Conservation (phyloP, 2,888 invertebrate species). For the Cryptus armator region DNA sequence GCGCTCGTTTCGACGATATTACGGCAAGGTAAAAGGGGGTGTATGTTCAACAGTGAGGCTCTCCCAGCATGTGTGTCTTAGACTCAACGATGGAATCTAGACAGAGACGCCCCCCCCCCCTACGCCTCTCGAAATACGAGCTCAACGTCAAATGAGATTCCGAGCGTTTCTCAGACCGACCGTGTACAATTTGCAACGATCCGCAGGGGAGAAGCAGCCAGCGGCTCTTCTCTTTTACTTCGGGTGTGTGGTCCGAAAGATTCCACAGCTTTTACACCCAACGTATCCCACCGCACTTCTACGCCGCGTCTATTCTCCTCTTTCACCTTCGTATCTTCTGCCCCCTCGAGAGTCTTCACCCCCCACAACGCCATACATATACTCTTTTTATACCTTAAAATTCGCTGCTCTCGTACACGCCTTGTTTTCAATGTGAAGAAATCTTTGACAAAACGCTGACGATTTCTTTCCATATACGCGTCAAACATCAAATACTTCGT, state of each 20-base stretch:
- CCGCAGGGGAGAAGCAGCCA: slow-evolving; percentile 42
- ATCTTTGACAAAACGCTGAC: not conserved
- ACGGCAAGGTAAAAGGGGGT: slow-evolving; percentile 24
- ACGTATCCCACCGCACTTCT: slow-evolving; percentile 10
- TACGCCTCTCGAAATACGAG: slow-evolving; percentile 72
- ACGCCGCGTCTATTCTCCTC: slow-evolving; percentile 47
- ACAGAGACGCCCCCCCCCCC: slow-evolving; percentile 49
- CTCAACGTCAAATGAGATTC: slow-evolving; percentile 76
- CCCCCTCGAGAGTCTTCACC: slow-evolving; percentile 2
- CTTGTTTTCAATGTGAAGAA: not conserved
- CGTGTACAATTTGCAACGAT: slow-evolving; percentile 70
- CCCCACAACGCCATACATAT: slow-evolving; percentile 10
- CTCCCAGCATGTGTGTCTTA: not conserved
- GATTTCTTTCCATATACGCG: no score
- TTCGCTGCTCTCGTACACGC: not conserved
- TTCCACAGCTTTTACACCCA: slow-evolving; percentile 48
- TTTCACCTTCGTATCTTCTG: slow-evolving; percentile 39
- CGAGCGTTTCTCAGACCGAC: slow-evolving; percentile 67
- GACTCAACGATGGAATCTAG: slow-evolving; percentile 27
- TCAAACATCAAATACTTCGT: no score
- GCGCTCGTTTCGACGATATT: slow-evolving; percentile 50
- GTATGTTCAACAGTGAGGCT: not conserved
- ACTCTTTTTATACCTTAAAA: not conserved
- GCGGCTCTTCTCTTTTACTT: slow-evolving; percentile 34
- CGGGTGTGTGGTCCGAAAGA: slow-evolving; percentile 51